A percentile compares a stretch with the other conserved stretches of the same genome.
phyloP scores from a whole-genome alignment of 2,888 invertebrate genomes.

The Trilocha varians region DNA sequence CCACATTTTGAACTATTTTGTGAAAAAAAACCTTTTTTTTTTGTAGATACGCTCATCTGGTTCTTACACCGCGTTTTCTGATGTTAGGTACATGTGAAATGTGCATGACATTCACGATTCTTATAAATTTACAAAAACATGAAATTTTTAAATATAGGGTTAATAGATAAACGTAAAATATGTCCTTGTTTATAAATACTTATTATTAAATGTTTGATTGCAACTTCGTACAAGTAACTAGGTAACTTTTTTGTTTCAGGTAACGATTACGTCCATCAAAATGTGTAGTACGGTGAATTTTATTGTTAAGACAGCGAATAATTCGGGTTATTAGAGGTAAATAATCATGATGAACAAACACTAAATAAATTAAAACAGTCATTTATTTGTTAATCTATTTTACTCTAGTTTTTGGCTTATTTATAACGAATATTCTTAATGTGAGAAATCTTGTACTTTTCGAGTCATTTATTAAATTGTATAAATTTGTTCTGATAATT shows the following conservation, averaged over 20 bases:
- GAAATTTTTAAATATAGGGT: no score
- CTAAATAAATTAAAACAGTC: conserved; percentile 25
- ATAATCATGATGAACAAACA: not conserved
- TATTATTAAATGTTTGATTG: no score
- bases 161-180: no score
- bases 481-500: conserved; percentile 62
- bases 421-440: conserved; percentile 51
- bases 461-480: conserved; percentile 58
- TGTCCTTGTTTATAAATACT: no score
- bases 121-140: no score
- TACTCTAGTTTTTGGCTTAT: conserved; percentile 63
- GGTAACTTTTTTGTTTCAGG: not conserved
- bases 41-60: no score
- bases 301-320: not conserved
- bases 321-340: not conserved
- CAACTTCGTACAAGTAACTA: no score
- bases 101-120: no score
- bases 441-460: conserved; percentile 63
- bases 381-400: conserved; percentile 59
- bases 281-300: not conserved
- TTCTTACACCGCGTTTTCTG: no score
- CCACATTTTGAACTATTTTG: no score
- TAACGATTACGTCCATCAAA: not conserved
- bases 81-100: no score
- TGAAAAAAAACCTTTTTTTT: conserved; percentile 62